Percentiles rank a stretch among this genome's conserved stretches.
These are phyloP conservation scores for Clanis bilineata DNA, from an alignment of 2,888 invertebrate species.

Conservation along the genomic window DNA sequence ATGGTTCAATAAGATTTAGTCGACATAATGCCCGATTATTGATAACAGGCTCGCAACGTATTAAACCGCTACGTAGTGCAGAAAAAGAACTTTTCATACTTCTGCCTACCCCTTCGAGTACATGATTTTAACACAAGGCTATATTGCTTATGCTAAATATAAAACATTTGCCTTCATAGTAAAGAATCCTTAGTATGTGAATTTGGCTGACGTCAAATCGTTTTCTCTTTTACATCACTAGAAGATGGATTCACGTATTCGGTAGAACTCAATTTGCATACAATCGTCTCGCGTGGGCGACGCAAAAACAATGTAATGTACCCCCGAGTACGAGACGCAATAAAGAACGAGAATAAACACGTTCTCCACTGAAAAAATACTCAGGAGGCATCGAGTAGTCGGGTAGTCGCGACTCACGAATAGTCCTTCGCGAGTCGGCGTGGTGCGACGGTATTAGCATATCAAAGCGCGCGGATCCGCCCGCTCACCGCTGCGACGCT, in stretches of 20 bases:
- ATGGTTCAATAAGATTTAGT: too few species aligned
- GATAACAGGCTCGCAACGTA: too few species aligned
- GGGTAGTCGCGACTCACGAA: not conserved
- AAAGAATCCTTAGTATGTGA: too few species aligned
- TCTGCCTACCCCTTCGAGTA: too few species aligned
- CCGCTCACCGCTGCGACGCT: not conserved
- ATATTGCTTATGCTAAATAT: too few species aligned
- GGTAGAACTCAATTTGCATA: constrained; percentile 3
- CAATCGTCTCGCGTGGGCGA: constrained; percentile 3
- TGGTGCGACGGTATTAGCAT: constrained; percentile 14
- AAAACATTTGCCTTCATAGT: too few species aligned
- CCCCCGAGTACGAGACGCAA: constrained; percentile 12
- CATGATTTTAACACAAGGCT: too few species aligned
- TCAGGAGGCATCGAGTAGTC: not conserved
- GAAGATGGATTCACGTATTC: not conserved
- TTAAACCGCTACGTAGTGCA: too few species aligned
- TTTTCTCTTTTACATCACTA: not conserved
- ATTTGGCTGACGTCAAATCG: too few species aligned
- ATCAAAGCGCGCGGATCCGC: constrained; percentile 15
- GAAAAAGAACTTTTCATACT: too few species aligned
- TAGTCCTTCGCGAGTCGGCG: too few species aligned
- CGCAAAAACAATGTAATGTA: constrained; percentile 6
- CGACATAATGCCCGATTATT: too few species aligned
- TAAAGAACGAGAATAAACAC: constrained; percentile 19
- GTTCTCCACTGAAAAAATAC: constrained; percentile 15